phyloP scores from a whole-genome alignment of 2,888 invertebrate genomes.

The Tinea semifulvella region DNA sequence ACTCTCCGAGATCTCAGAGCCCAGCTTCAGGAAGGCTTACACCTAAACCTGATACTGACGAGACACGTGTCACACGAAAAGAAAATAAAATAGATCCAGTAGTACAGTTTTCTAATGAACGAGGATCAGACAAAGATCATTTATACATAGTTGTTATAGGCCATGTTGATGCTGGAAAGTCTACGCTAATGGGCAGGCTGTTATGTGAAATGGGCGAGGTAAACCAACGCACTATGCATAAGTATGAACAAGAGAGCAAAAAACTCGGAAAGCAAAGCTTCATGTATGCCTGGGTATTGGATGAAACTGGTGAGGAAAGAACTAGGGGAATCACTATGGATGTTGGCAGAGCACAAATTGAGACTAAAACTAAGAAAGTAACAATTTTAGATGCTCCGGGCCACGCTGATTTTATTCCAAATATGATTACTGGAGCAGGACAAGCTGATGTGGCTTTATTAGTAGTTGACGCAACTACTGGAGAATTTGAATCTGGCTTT shows the following conservation, averaged over 20 bases:
- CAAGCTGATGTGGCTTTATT: constrained; percentile 98
- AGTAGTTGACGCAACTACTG: constrained; percentile 94
- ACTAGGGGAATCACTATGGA: constrained; percentile 99
- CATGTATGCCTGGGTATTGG: constrained; percentile 98
- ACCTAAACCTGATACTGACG: constrained; percentile 39
- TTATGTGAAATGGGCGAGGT: constrained; percentile 88
- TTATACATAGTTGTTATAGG: constrained; percentile 93
- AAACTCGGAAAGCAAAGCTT: constrained; percentile 98
- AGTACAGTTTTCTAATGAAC: constrained; percentile 74
- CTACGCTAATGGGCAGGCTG: constrained; percentile 96
- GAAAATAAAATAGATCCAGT: constrained; percentile 68
- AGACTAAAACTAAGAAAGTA: constrained; percentile 83
- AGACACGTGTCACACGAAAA: constrained; percentile 53
- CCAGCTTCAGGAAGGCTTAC: constrained; percentile 71
- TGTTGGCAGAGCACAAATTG: constrained; percentile 91
- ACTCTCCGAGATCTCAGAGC: constrained; percentile 74
- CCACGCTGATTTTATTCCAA: constrained; percentile 99
- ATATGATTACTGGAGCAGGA: constrained; percentile 98
- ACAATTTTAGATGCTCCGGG: constrained; percentile 97
- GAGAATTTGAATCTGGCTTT: constrained; percentile 99
- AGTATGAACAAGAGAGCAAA: constrained; percentile 96
- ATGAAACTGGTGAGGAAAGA: constrained; percentile 98
- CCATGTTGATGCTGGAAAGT: constrained; percentile 98
- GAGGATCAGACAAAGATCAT: constrained; percentile 84
- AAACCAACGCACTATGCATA: constrained; percentile 89